phyloP scores from a whole-genome alignment of 2,888 invertebrate genomes.

The Nomada hirtipes region DNA sequence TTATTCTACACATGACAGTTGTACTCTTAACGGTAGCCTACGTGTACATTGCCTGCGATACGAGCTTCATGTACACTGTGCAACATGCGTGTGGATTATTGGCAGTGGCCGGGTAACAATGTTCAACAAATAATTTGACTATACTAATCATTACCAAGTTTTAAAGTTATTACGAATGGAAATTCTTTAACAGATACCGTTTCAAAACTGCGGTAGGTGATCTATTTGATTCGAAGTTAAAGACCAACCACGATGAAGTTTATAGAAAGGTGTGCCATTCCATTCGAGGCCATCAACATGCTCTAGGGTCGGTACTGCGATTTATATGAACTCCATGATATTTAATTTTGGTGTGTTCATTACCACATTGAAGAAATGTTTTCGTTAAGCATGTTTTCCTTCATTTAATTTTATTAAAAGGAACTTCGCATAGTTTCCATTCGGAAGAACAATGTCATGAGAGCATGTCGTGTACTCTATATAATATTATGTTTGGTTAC shows the following conservation, averaged over 20 bases:
- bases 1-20: neutral
- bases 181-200: neutral
- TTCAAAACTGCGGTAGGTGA: neutral
- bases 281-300: neutral
- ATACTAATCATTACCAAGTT: too few species aligned
- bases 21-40: accelerated
- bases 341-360: too few species aligned
- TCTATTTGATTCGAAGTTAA: too few species aligned
- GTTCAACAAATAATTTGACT: neutral
- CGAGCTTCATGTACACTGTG: slow-evolving; percentile 11
- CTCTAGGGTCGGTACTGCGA: neutral
- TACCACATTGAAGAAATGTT: too few species aligned
- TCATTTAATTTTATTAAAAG: too few species aligned
- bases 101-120: slow-evolving; percentile 12
- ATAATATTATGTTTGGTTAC: too few species aligned
- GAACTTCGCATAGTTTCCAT: too few species aligned
- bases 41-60: slow-evolving; percentile 11
- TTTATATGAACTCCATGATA: too few species aligned
- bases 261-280: neutral
- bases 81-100: slow-evolving; percentile 29
- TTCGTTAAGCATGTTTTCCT: too few species aligned
- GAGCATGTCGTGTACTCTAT: too few species aligned
- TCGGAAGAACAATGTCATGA: too few species aligned
- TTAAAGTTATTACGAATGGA: neutral
- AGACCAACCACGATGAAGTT: neutral